phyloP scores from a whole-genome alignment of 2,113 vertebrate genomes.

The Rhea americana region DNA sequence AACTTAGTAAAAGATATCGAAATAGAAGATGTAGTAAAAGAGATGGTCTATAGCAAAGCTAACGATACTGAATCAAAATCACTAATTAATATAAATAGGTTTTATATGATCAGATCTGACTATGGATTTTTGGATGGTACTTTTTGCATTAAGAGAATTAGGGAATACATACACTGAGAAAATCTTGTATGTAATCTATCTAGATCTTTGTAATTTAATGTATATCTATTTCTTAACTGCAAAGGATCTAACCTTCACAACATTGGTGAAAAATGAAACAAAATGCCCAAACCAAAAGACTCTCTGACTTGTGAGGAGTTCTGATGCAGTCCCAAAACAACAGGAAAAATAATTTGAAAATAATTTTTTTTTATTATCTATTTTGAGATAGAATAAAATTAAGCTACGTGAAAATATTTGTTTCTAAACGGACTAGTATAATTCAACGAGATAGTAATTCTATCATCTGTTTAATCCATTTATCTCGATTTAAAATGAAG shows the following conservation, averaged over 20 bases:
- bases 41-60: not conserved
- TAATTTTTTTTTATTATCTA: slow-evolving; percentile 15
- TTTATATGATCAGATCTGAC: not conserved
- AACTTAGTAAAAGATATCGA: not conserved
- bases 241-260: not conserved
- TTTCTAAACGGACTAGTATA: slow-evolving; percentile 1
- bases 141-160: not conserved
- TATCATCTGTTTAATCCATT: not conserved
- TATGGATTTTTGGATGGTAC: not conserved
- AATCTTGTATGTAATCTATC: not conserved
- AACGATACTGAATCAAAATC: not conserved
- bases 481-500: slow-evolving; percentile 21
- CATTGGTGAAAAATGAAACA: not conserved
- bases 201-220: not conserved
- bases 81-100: not conserved
- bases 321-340: not conserved
- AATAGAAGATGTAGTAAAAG: not conserved
- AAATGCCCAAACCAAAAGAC: not conserved
- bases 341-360: not conserved
- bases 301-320: not conserved
- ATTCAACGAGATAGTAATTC: slow-evolving; percentile 31
- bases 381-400: not conserved
- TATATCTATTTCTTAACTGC: not conserved
- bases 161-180: not conserved
- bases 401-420: slow-evolving; percentile 29